Percentiles rank a stretch among this genome's conserved stretches.
Evolutionary conservation across 1,140 invertebrate genomes (phyloP).

Genomic region (Episyrphus balteatus): DNA sequence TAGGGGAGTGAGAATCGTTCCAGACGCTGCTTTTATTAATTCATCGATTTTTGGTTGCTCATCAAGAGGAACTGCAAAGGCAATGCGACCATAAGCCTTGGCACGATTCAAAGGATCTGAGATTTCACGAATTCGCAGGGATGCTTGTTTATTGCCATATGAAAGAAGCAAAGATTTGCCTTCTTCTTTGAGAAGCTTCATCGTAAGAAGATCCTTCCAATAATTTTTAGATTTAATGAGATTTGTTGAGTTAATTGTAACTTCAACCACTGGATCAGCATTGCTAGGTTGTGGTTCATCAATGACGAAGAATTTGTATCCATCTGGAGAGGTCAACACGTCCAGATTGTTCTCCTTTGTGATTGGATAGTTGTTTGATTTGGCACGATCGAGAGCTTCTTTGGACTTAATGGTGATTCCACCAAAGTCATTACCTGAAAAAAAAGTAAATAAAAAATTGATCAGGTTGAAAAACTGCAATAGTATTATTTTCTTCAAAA

Average conservation of each 20-base stretch:
- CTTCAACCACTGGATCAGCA: slow-evolving; percentile 73
- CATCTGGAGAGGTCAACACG: slow-evolving; percentile 61
- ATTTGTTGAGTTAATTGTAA: slow-evolving; percentile 68
- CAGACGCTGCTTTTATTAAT: slow-evolving; percentile 56
- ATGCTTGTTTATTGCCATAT: slow-evolving; percentile 56
- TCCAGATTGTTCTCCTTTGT: slow-evolving; percentile 17
- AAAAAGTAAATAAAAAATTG: background rate
- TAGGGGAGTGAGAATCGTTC: slow-evolving; percentile 76
- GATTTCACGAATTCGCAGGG: slow-evolving; percentile 59
- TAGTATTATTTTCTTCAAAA: background rate
- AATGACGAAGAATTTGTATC: slow-evolving; percentile 76
- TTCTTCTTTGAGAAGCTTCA: slow-evolving; percentile 56
- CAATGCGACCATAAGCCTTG: slow-evolving; percentile 91
- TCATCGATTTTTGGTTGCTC: slow-evolving; percentile 65
- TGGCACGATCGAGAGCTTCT: slow-evolving; percentile 61
- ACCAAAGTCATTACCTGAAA: slow-evolving; percentile 71
- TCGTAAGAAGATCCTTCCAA: slow-evolving; percentile 67
- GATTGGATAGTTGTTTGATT: slow-evolving; percentile 40
- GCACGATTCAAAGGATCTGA: slow-evolving; percentile 63
- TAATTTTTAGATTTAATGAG: slow-evolving; percentile 65
- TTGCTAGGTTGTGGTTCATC: slow-evolving; percentile 54
- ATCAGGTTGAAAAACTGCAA: background rate
- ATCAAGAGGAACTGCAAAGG: slow-evolving; percentile 74
- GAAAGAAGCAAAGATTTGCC: slow-evolving; percentile 51
- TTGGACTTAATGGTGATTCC: slow-evolving; percentile 77